phyloP scores from a whole-genome alignment of 2,113 vertebrate genomes.

The Anolis sagrei region DNA sequence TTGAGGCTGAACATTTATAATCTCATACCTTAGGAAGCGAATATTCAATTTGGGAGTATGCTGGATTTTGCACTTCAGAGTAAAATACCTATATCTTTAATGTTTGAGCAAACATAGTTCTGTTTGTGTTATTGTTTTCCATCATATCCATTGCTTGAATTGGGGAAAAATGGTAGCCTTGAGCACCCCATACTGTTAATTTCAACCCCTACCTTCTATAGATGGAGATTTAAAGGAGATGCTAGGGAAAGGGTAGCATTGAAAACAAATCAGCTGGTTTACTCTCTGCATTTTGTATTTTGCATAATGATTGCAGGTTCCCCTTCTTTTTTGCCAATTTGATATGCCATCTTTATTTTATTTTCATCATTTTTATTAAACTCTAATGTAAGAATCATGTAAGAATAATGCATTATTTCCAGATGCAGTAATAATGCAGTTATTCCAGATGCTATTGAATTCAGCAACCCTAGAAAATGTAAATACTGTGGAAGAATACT shows the following conservation, averaged over 20 bases:
- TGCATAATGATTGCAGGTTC: background rate
- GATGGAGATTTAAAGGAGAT: background rate
- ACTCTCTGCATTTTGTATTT: background rate
- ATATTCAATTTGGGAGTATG: background rate
- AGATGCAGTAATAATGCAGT: too few species aligned
- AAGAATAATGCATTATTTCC: too few species aligned
- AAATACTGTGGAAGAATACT: too few species aligned
- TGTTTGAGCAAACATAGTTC: background rate
- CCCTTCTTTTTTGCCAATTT: background rate
- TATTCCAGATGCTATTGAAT: background rate
- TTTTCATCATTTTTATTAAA: too few species aligned
- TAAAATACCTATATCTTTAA: background rate
- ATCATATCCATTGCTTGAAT: background rate
- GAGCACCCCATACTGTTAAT: background rate
- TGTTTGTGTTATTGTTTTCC: background rate
- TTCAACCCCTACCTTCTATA: background rate
- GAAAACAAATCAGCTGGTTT: background rate
- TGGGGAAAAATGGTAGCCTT: background rate
- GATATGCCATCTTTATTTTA: background rate
- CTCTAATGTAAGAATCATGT: background rate
- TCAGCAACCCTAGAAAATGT: background rate
- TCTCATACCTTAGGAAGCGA: background rate
- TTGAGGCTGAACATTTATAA: background rate
- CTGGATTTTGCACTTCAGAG: background rate
- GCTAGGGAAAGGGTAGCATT: background rate